Percentiles rank a stretch among this genome's conserved stretches.
Evolutionary conservation across 2,888 invertebrate species (phyloP).

Genomic region (Orthonevra nobilis): DNA sequence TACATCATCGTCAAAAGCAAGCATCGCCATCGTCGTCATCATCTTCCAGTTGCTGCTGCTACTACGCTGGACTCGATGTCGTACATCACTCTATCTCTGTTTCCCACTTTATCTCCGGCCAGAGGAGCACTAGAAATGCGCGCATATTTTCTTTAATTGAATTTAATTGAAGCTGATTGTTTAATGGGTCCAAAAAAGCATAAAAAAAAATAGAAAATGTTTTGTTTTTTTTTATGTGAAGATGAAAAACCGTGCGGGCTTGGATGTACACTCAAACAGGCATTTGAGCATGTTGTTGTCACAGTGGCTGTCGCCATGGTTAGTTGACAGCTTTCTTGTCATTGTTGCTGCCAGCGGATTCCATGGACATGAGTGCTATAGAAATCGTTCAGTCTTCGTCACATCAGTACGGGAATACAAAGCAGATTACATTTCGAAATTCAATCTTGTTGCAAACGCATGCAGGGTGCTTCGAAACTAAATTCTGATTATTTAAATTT

Average conservation of each 20-base stretch:
- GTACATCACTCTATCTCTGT: constrained; percentile 44
- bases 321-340: constrained; percentile 26
- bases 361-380: constrained; percentile 7
- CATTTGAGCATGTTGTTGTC: background rate
- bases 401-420: constrained; percentile 27
- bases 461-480: background rate
- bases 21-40: background rate
- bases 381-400: constrained; percentile 24
- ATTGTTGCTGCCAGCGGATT: constrained; percentile 25
- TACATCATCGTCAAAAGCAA: constrained; percentile 1
- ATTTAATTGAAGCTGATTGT: constrained; percentile 69
- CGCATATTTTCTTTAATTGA: constrained; percentile 69
- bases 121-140: constrained; percentile 45
- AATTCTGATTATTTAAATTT: no score
- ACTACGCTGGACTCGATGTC: no score
- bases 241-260: constrained; percentile 30
- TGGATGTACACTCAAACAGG: background rate
- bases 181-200: constrained; percentile 59
- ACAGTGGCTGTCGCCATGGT: constrained; percentile 8
- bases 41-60: constrained; percentile 34
- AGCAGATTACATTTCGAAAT: constrained; percentile 4
- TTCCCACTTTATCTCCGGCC: constrained; percentile 10
- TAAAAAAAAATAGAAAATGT: constrained; percentile 37
- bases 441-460: background rate
- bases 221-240: constrained; percentile 24